Evolutionary conservation across 2,888 invertebrate genomes (phyloP), one percentile per base, ranked within the genome.

Genomic region (Brachyopa scutellaris): DNA sequence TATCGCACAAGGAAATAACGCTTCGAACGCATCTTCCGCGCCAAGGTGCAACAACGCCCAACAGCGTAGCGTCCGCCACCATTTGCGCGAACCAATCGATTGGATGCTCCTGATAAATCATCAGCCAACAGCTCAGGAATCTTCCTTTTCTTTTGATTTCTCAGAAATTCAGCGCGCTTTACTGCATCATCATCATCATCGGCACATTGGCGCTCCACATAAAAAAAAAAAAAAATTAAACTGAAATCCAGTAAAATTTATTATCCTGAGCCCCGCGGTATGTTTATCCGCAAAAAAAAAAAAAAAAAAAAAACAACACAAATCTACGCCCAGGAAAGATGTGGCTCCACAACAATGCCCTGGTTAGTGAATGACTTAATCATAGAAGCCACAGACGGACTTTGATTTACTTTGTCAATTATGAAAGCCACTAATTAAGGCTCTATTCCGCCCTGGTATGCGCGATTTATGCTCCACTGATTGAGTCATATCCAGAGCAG

Each of bases 401-500:
- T 51, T 49, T 80, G 76, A 80, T 80, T 80, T 80, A 80, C 80
- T 80, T 76, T 76, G 76, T 82, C 80, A 82, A 82, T 77, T 70
- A 70, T 82, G 82, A 82, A 82, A 66, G 66, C 70, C 77, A 82
- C 82, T 82, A 77, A 82, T 82, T 82, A 82, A 82, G 66, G 77
- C 26, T 26, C 82, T 66, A 49, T 53, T 59, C 77, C 70, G 70
- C 64, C 76, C 64, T 53, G 80, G 76, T 76, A 42, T 31, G 3
- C 11, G 80, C 82, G 77, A 80, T 80, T 80, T 80, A 80, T 80
- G 80, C 64, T 36, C 51, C 57, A 17, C 76, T 80, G 80, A 80
- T 80, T 80, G 76, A 80, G 80, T 64, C 80, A 80, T 80, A 59
- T 62, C 64, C 49, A 38, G 40, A 42, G 9, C 2, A 40, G 61